Conservation (phyloP, 2,113 vertebrate genomes). For the Pedionomus torquatus region DNA sequence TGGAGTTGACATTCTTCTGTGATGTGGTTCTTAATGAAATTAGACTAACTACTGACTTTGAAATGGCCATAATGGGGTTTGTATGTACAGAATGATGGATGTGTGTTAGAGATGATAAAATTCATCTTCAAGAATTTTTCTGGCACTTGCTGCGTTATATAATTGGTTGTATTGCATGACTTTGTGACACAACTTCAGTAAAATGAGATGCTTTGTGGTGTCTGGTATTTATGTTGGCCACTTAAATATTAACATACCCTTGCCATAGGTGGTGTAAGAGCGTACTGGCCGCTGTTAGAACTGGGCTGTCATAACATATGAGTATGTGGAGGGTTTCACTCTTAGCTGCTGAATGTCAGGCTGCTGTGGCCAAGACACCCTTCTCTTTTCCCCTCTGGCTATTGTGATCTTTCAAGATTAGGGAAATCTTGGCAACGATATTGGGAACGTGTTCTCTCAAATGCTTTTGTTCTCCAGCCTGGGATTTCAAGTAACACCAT, state of each 20-base stretch:
- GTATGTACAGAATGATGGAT: not conserved
- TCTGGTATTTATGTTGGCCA: not conserved
- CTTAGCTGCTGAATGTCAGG: not conserved
- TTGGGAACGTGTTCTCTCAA: not conserved
- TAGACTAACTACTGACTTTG: not conserved
- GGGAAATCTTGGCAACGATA: not conserved
- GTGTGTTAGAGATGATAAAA: not conserved
- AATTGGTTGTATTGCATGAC: not conserved
- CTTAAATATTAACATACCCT: not conserved
- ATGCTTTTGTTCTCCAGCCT: not conserved
- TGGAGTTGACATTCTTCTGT: not conserved
- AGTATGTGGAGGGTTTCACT: not conserved
- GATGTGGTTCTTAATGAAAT: not conserved
- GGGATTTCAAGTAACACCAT: not conserved
- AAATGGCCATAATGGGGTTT: not conserved
- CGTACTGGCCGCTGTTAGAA: not conserved
- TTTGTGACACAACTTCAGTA: not conserved
- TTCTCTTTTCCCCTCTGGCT: not conserved
- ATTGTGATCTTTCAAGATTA: not conserved
- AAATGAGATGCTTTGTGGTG: not conserved
- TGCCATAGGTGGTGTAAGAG: not conserved
- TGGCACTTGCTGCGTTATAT: not conserved
- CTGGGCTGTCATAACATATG: not conserved
- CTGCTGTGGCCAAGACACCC: not conserved
- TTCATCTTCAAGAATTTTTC: not conserved